Percentiles rank a stretch among this genome's conserved stretches.
Conservation (phyloP, 2,113 vertebrate species). For the Anoplopoma fimbria region DNA sequence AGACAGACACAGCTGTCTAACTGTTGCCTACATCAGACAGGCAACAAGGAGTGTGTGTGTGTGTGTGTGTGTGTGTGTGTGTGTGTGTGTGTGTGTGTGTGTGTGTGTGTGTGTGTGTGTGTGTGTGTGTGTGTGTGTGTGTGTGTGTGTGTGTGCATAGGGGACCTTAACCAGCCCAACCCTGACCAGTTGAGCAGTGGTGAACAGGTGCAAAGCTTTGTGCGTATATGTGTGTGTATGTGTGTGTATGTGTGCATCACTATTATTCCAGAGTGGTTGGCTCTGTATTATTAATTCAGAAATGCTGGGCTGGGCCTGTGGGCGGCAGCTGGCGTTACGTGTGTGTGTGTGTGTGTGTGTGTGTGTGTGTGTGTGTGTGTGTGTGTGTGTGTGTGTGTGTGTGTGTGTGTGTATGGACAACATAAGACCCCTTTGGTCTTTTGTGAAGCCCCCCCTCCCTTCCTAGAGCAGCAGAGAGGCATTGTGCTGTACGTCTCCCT, state of each 20-base stretch:
- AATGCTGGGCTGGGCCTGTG: constrained; percentile 74
- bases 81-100: constrained; percentile 24
- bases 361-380: constrained; percentile 23
- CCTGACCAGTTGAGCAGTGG: constrained; percentile 76
- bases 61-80: constrained; percentile 27
- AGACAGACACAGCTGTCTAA: constrained; percentile 76
- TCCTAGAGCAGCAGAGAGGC: constrained; percentile 51
- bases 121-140: constrained; percentile 30
- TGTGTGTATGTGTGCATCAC: constrained; percentile 57
- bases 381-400: constrained; percentile 42
- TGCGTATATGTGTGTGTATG: constrained; percentile 55
- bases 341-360: constrained; percentile 29
- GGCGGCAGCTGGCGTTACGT: constrained; percentile 81
- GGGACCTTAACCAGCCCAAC: constrained; percentile 48
- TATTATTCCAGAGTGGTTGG: constrained; percentile 82
- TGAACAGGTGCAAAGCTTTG: constrained; percentile 82
- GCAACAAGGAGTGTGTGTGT: constrained; percentile 42
- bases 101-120: constrained; percentile 6
- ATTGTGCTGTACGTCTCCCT: constrained; percentile 52
- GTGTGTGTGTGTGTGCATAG: constrained; percentile 24
- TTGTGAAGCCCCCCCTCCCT: constrained; percentile 67
- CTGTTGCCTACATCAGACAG: constrained; percentile 70
- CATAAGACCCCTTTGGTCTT: constrained; percentile 72
- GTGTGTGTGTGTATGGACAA: constrained; percentile 62
- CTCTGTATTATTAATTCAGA: constrained; percentile 86